Evolutionary conservation across 2,113 vertebrate genomes (phyloP).

Genomic region (Phodopus roborovskii): DNA sequence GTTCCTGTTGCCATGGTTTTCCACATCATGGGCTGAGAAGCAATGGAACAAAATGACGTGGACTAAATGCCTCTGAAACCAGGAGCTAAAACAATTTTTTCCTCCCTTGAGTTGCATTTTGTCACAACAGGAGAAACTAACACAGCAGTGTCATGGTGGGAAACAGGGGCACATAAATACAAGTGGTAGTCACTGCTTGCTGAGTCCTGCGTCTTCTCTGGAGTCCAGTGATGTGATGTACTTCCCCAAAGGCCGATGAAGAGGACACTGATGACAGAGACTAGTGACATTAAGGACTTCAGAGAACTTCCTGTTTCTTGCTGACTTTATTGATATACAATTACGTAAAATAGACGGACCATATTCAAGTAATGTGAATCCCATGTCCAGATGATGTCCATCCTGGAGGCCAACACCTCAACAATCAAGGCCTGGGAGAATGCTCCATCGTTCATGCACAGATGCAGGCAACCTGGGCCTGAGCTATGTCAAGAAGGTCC

Average conservation of each 20-base stretch:
- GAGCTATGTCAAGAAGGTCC: background rate
- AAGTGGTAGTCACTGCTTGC: no score
- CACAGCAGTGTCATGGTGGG: background rate
- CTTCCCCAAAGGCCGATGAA: background rate
- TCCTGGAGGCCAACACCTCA: background rate
- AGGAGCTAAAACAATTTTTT: background rate
- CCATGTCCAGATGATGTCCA: no score
- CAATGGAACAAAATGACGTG: background rate
- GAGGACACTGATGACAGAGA: background rate
- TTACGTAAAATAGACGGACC: background rate
- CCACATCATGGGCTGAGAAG: background rate
- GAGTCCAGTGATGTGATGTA: background rate
- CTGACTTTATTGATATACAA: background rate
- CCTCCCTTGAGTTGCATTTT: background rate
- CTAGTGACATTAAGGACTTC: background rate
- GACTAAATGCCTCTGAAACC: background rate
- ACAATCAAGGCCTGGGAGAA: background rate
- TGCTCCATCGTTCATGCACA: background rate
- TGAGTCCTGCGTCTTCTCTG: background rate
- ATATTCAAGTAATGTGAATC: background rate
- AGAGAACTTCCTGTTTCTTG: background rate
- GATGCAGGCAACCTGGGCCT: no score
- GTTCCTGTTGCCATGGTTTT: background rate
- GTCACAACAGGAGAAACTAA: background rate
- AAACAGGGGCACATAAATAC: background rate